A percentile compares a stretch with the other conserved stretches of the same genome.
These are phyloP conservation scores for Deroplatys truncata DNA, from an alignment of 2,888 invertebrate species.

Conservation along the genomic window DNA sequence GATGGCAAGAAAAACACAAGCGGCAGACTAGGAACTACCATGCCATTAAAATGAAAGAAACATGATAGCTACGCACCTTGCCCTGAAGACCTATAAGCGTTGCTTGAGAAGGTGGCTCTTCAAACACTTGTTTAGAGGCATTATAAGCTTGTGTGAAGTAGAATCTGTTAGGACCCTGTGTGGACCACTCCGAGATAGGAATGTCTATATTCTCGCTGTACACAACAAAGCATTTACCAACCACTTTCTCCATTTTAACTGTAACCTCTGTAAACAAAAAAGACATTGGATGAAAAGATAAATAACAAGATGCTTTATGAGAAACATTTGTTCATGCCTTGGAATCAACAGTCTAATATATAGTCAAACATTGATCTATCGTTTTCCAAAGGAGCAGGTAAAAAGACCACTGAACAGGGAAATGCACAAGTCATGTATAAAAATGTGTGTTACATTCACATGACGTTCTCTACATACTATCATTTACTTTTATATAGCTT, in stretches of 20 bases:
- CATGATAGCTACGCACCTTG: slow-evolving; percentile 47
- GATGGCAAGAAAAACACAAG: no score
- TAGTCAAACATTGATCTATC: background rate
- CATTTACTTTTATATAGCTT: no score
- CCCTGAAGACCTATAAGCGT: slow-evolving; percentile 55
- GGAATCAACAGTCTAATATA: no score
- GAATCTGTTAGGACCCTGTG: slow-evolving; percentile 62
- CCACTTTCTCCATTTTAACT: slow-evolving; percentile 57
- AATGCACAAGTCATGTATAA: no score
- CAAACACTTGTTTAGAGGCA: slow-evolving; percentile 50
- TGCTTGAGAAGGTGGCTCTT: slow-evolving; percentile 59
- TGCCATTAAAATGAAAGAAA: no score
- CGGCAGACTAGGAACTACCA: no score
- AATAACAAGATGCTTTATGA: background rate
- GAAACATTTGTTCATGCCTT: no score
- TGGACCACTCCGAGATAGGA: slow-evolving; percentile 56
- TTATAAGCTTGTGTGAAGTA: slow-evolving; percentile 71
- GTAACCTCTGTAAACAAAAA: slow-evolving; percentile 46
- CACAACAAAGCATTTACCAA: slow-evolving; percentile 65
- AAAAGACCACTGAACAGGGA: no score
- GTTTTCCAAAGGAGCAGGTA: no score
- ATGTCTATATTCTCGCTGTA: slow-evolving; percentile 59
- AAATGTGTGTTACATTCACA: no score
- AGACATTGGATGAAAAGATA: slow-evolving; percentile 1
- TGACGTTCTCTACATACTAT: no score